Percentiles rank a stretch among this genome's conserved stretches.
phyloP scores from a whole-genome alignment of 1,140 invertebrate genomes.

The Drosophila parabipectinata region DNA sequence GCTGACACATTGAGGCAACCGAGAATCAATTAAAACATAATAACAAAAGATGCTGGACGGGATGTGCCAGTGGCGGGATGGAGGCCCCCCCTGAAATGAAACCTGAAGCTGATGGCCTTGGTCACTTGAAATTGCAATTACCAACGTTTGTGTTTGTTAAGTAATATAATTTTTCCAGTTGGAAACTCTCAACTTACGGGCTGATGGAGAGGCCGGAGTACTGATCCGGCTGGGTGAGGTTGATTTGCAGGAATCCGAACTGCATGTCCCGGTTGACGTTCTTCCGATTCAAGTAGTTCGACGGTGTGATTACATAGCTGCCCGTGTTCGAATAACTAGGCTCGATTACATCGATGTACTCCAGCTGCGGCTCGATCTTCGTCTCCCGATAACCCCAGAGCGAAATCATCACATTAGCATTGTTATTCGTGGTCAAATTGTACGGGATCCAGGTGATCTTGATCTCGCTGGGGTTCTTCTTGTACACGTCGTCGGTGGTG shows the following conservation, averaged over 20 bases:
- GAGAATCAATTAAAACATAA: constrained; percentile 72
- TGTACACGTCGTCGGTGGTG: constrained; percentile 88
- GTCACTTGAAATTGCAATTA: neutral
- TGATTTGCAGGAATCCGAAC: constrained; percentile 96
- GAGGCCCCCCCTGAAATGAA: neutral
- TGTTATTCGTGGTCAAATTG: constrained; percentile 92
- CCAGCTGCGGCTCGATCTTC: constrained; percentile 88
- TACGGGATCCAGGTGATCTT: constrained; percentile 92
- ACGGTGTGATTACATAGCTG: constrained; percentile 88
- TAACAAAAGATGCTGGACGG: constrained; percentile 43
- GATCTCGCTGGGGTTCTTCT: constrained; percentile 89
- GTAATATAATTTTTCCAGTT: neutral
- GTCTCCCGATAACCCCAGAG: constrained; percentile 94
- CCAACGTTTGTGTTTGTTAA: constrained; percentile 1
- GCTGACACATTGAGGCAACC: constrained; percentile 53
- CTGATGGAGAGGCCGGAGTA: constrained; percentile 89
- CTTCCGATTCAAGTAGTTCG: constrained; percentile 88
- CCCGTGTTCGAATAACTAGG: constrained; percentile 87
- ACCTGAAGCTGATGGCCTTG: constrained; percentile 1
- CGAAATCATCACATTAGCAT: constrained; percentile 90
- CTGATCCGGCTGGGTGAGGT: constrained; percentile 91
- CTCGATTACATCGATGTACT: constrained; percentile 87
- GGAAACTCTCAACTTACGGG: constrained; percentile 88
- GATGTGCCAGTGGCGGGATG: neutral
- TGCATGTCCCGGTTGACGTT: constrained; percentile 90